phyloP scores from a whole-genome alignment of 2,888 invertebrate genomes.

The Gandaritis pyraliata region DNA sequence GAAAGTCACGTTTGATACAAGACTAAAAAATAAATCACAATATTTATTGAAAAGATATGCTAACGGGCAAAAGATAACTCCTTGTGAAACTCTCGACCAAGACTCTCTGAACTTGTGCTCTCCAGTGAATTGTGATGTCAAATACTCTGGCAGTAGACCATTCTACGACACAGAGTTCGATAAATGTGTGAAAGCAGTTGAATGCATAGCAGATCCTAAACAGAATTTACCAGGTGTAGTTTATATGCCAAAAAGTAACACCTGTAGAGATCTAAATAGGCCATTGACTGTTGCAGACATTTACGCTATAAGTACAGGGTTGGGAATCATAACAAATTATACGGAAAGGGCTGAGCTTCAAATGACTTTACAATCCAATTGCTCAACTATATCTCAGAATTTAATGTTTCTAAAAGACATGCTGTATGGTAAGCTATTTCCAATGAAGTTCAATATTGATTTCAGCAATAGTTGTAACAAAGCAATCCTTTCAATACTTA shows the following conservation, averaged over 20 bases:
- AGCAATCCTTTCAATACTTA: conserved; percentile 57
- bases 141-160: conserved; percentile 62
- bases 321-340: conserved; percentile 53
- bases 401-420: conserved; percentile 61
- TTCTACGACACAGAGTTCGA: conserved; percentile 51
- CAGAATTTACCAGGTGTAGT: conserved; percentile 61
- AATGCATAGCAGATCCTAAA: conserved; percentile 50
- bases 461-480: conserved; percentile 50
- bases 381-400: conserved; percentile 70
- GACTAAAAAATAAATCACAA: conserved; percentile 41
- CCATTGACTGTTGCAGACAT: conserved; percentile 61
- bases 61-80: conserved; percentile 38
- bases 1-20: conserved; percentile 63
- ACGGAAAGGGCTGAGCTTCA: conserved; percentile 37
- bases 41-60: conserved; percentile 40
- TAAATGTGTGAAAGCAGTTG: conserved; percentile 55
- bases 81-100: conserved; percentile 61
- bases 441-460: conserved; percentile 48
- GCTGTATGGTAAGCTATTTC: conserved; percentile 59
- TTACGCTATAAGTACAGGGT: conserved; percentile 61
- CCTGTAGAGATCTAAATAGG: conserved; percentile 62
- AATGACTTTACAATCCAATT: conserved; percentile 58
- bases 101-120: conserved; percentile 60
- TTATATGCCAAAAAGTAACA: conserved; percentile 60
- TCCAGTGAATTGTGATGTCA: conserved; percentile 64